Base-by-base conservation (phyloP, 2,113 vertebrate species). In the Bambusicola thoracicus region DNA sequence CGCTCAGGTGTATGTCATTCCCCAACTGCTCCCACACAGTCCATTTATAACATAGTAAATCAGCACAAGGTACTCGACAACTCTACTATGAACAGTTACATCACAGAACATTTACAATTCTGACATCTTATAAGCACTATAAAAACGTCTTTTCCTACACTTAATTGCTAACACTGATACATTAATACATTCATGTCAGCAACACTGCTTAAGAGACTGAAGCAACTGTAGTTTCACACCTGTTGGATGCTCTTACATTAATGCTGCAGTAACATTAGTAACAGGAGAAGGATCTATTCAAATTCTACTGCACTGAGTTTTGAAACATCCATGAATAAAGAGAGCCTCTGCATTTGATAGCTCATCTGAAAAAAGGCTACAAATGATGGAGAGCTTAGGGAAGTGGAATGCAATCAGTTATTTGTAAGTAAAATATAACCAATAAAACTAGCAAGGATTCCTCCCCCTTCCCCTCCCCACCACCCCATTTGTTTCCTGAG, bases 151-250 rank as follows among this genome's bases (percentile, higher is more conserved):
- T 51, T 49, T 78, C 44, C 56, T 74, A 62, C 61, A 32, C 34
- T 29, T 18, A 40, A 49, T 24, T 49, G 25, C 76, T 65, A 63
- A 15, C 18, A 22, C 30, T 55, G 53, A 7, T 49, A 49, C 13
- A 38, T 24, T 18, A 40, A 15, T 24, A 58, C 0, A 3, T 19
- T 79, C 11, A 2, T 2, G 7, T 13, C 36, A 34, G 25, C 4
- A 56, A 41, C 69, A 41, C 24, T 5, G 20, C 40, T 40, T 27
- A n/a, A 67, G 36, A 67, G 15, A 58, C 40, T 58, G 63, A 61
- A 81, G 43, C 55, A 68, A 63, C 48, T 21, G 14, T 4, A 20
- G 0, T 2, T 29, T 76, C 66, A 40, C 22, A 18, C 56, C 32
- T 67, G 51, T 7, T 40, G 25, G 10, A 51, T 36, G 21, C 29